Conservation (phyloP, 2,797 vertebrate genomes). For the Premnoplex brunnescens region DNA sequence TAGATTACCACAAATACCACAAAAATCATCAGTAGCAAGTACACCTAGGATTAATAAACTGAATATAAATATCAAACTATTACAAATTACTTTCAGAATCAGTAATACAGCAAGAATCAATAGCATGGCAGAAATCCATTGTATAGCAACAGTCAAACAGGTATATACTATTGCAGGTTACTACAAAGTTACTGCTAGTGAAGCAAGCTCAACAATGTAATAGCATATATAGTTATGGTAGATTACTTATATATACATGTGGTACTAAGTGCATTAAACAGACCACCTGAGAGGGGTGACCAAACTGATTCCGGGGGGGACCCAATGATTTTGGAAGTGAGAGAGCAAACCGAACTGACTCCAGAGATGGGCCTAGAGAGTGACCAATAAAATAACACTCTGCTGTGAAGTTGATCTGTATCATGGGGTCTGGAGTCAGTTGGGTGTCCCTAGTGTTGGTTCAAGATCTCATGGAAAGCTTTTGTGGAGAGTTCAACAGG, state of each 20-base stretch:
- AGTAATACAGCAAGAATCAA: background rate
- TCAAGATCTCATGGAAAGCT: background rate
- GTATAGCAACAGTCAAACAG: background rate
- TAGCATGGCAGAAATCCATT: background rate
- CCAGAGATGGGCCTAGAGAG: background rate
- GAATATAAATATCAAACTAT: background rate
- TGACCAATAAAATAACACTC: background rate
- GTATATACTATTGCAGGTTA: background rate
- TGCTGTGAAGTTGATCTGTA: background rate
- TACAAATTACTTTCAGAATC: background rate
- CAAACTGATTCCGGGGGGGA: background rate
- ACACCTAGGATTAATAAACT: background rate
- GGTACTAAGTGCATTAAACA: background rate
- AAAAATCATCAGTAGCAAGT: background rate
- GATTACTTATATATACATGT: background rate
- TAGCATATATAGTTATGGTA: background rate
- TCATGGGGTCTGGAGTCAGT: background rate
- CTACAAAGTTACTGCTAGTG: background rate
- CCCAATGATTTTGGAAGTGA: background rate
- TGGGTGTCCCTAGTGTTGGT: background rate
- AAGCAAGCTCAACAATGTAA: background rate
- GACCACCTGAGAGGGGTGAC: background rate
- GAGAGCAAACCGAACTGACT: background rate
- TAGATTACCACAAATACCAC: background rate
- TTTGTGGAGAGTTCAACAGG: background rate